phyloP scores from a whole-genome alignment of 2,888 invertebrate species.

The Dasypolia templi region DNA sequence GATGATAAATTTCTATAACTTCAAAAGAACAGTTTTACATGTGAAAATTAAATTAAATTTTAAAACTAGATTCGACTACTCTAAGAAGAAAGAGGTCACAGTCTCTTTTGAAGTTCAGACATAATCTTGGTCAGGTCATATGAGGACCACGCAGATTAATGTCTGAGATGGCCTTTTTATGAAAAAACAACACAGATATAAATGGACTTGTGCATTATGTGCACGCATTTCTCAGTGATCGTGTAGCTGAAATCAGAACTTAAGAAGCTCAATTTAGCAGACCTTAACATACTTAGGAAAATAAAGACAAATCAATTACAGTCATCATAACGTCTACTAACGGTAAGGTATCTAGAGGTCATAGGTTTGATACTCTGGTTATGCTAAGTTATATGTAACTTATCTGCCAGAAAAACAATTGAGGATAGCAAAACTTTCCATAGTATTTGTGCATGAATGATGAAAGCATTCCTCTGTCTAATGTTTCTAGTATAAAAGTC shows the following conservation, averaged over 20 bases:
- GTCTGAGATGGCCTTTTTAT: not conserved
- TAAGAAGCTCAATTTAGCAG: not conserved
- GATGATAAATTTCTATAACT: not conserved
- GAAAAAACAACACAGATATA: not conserved
- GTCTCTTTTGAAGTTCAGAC: not conserved
- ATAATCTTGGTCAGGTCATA: not conserved
- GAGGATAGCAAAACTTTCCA: not conserved
- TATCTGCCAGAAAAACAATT: not conserved
- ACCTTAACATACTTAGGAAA: slow-evolving; percentile 31
- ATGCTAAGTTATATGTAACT: not conserved
- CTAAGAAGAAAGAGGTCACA: not conserved
- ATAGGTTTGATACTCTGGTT: not conserved
- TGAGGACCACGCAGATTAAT: not conserved
- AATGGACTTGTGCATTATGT: not conserved
- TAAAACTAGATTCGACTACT: not conserved
- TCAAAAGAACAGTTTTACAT: not conserved
- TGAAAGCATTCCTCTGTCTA: not conserved
- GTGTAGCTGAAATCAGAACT: not conserved
- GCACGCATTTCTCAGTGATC: not conserved
- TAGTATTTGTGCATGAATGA: not conserved
- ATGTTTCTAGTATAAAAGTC: not conserved
- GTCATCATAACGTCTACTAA: not conserved
- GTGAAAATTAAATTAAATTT: not conserved
- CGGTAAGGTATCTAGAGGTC: not conserved
- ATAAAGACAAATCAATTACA: slow-evolving; percentile 35